Base-by-base conservation (phyloP, 2,888 invertebrate genomes). In the Spisula solida region DNA sequence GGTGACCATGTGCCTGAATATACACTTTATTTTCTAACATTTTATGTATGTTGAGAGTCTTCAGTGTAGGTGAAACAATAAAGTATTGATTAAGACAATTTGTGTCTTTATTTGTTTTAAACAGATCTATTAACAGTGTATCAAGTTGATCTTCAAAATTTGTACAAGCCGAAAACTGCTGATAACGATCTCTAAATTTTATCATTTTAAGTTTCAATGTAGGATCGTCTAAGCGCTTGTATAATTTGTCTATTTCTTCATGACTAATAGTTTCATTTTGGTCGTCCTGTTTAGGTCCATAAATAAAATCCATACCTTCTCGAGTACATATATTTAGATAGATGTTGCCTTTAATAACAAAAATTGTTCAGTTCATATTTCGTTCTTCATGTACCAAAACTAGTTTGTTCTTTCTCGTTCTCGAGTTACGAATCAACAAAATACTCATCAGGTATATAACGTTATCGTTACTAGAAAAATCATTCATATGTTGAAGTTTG, bases 41-140 rank as follows among this genome's bases (percentile, higher is more conserved):
- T 55, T 85, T 85, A 56, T 85, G 79, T 29, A 85, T 85, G 78
- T 25, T 51, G 18, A 85, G 34, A 47, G 78, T 78, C 34, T 85
- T 85, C 5, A 51, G 10, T 25, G 85, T 75, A 31, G 85, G 85
- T 20, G 78, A 78, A 16, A 79, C 85, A 31, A 85, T 25, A 48
- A 14, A 55, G 31, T 78, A 31, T 29, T 85, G 18, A 18, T 31
- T 78, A n/a, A 85, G 25, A 8, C 25, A 20, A 51, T 29, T 20
- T 0, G 51, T 29, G 48, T 85, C 85, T 1, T 47, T 20, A 20
- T 47, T 51, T 25, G 47, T 47, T 0, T 79, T 55, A 1, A 25
- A 47, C 18, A 48, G 14, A 31, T 25, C 34, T 31, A 20, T 25
- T 29, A 85, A 79, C 16, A 85, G 51, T 14, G 78, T 51, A 55